Conservation (phyloP, 2,888 invertebrate genomes). For the Aspidiotus rigidus region DNA sequence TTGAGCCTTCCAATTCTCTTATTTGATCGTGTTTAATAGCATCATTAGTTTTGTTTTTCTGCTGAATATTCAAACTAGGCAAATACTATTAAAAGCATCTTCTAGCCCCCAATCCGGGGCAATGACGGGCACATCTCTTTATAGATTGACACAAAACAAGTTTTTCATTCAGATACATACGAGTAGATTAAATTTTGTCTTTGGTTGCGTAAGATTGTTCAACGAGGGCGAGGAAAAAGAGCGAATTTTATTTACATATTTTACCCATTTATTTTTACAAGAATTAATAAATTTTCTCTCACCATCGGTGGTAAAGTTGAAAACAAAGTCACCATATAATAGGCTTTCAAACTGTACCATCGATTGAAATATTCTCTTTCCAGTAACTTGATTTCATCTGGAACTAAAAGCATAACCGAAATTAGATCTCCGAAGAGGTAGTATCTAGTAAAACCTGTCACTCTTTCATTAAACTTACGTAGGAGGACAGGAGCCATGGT, state of each 20-base stretch:
- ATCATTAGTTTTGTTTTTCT: too few species aligned
- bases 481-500: constrained; percentile 53
- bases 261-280: background rate
- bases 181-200: too few species aligned
- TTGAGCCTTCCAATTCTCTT: too few species aligned
- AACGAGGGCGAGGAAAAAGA: background rate
- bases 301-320: constrained; percentile 52
- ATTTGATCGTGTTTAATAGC: too few species aligned
- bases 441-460: background rate
- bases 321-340: constrained; percentile 51
- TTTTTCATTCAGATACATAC: too few species aligned
- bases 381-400: constrained; percentile 51
- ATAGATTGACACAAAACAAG: too few species aligned
- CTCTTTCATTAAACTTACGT: constrained; percentile 45
- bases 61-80: too few species aligned
- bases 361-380: constrained; percentile 57
- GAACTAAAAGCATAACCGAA: constrained; percentile 45
- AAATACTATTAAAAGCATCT: too few species aligned
- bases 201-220: too few species aligned
- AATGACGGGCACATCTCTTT: too few species aligned
- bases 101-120: too few species aligned
- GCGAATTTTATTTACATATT: background rate
- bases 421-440: background rate
- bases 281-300: constrained; percentile 40
- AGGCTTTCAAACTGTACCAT: constrained; percentile 58